Base-by-base conservation (phyloP, 2,888 invertebrate species). In the Punctoribates punctum region DNA sequence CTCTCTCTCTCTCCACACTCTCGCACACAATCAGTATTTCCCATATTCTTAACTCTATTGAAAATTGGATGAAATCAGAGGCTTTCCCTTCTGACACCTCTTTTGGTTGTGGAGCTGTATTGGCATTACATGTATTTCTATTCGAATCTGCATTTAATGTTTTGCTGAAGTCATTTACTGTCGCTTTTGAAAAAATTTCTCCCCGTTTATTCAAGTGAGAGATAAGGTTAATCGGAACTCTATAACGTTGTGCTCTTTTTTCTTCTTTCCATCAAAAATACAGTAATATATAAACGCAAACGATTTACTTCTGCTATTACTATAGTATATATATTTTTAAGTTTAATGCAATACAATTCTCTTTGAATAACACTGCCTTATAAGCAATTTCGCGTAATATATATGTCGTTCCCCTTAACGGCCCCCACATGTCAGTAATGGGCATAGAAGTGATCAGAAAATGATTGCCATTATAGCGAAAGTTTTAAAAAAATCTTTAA, bases 171-270 rank as follows among this genome's bases (percentile, higher is more conserved):
- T 70, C 70, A 70, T 70, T 70, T 70, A 70, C 17, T 46, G 23
- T 42, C 23, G 42, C 20, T 70, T 70, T 70, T 70, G 38, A 38
- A 70, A 70, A 29, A 65, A 70, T 70, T 15, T 65, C 70, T 70
- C 70, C 70, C 70, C 70, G 38, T 46, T 70, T 34, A 70, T 70
- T 70, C 42, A 70, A 70, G 70, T 70, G 70, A 42, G 65, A 70
- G 70, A 70, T 70, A 70, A 70, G 42, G 70, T 70, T 70, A 70
- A 70, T 70, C 70, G 70, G 46, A 70, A 70, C 70, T 70, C 70
- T 70, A 70, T 70, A 70, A 70, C 70, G 70, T 70, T 70, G 34
- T 34, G 34, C 70, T 70, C 38, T 23, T 42, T 42, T 42, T 70
- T 38, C 38, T 29, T 38, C 67, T 62, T 70, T 70, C 70, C 70